Evolutionary conservation across 2,888 invertebrate genomes (phyloP), one percentile per base, ranked within the genome.

Genomic region (Phalera bucephala): DNA sequence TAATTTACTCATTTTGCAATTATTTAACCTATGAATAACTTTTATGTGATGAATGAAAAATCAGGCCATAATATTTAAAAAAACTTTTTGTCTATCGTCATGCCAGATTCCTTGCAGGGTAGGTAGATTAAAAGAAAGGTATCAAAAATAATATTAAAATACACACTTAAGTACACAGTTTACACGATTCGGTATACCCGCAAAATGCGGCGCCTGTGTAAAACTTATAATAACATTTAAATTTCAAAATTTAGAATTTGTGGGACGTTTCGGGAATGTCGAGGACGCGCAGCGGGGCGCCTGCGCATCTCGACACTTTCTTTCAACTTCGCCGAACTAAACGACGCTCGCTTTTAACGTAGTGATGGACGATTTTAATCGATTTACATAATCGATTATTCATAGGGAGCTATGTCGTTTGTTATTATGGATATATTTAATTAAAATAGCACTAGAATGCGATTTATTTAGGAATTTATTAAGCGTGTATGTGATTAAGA

Each of bases 251-350:
- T 67, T 64, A 59, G 51, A 52, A 62, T 67, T 60, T 46, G 56
- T 59, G 59, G 60, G 56, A 69, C 65, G 63, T 69, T 72, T 72
- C 64, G 69, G 69, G 66, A 71, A 70, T 63, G 70, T 61, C 55
- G 70, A 71, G 73, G 73, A 73, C 73, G 66, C 81, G 42, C 83
- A 46, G 45, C 82, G 79, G 82, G 83, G 79, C 62, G 83, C 63
- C 71, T 55, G 62, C 58, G 60, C 62, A 61, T 19, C 17, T 64
- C 71, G 73, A 64, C 73, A 75, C 76, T 77, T 77, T 77, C 83
- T 83, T 86, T 86, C 51, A 80, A 78, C 72, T 74, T 69, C 54
- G 74, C 81, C 84, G 83, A 78, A 70, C 45, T 31, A 49, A 48
- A 54, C 42, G 48, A 49, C 50, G 55, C 48, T 43, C 42, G 40